Evolutionary conservation across 1,140 invertebrate genomes (phyloP).

Genomic region (Magallana angulata): DNA sequence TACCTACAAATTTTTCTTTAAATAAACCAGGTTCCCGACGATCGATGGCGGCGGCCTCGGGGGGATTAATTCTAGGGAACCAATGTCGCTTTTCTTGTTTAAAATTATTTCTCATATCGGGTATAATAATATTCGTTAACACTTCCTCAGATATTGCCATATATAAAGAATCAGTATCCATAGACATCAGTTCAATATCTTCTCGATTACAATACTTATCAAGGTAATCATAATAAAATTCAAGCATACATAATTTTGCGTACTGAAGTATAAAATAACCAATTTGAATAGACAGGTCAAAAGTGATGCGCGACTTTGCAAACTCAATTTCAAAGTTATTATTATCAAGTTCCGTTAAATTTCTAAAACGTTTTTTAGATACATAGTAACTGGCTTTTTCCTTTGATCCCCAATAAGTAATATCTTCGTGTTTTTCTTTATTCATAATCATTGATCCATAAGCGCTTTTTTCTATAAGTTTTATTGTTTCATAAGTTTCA

Average conservation of each 20-base stretch:
- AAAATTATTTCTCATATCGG: conserved; percentile 18
- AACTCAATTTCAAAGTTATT: background rate
- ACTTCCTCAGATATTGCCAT: conserved; percentile 46
- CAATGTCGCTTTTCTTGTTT: no score
- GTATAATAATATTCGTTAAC: conserved; percentile 44
- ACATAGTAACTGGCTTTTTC: background rate
- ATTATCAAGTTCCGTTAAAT: background rate
- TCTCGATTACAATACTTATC: conserved; percentile 46
- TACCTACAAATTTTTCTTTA: conserved; percentile 9
- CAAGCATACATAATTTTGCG: conserved; percentile 56
- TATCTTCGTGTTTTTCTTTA: conserved; percentile 1
- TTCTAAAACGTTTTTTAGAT: background rate
- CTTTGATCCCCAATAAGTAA: background rate
- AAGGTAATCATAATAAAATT: conserved; percentile 61
- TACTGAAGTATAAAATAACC: conserved; percentile 46
- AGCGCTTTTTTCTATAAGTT: conserved; percentile 47
- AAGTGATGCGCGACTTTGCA: background rate
- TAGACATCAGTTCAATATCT: conserved; percentile 55
- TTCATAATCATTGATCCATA: conserved; percentile 48
- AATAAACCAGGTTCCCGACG: background rate
- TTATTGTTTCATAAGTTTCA: conserved; percentile 54
- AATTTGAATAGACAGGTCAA: conserved; percentile 57
- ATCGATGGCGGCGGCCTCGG: background rate
- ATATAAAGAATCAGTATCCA: conserved; percentile 62
- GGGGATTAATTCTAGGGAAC: background rate